Evolutionary conservation across 2,888 invertebrate species (phyloP), one percentile per base, ranked within the genome.

Genomic region (Acronicta psi): DNA sequence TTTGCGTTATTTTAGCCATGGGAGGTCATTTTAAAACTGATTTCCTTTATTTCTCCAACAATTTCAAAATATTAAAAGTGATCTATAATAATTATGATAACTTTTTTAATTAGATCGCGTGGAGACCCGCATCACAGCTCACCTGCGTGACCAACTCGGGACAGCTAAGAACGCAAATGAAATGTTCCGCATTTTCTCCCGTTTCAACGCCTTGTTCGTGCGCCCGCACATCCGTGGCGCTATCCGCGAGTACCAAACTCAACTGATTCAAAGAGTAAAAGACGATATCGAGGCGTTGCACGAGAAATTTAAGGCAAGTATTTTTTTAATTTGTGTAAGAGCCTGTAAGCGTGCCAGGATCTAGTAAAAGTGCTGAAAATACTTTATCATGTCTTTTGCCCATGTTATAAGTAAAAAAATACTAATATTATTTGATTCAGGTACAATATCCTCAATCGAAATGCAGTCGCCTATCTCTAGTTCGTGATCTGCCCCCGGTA

Each of bases 131-230:
- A 99, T 99, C 79, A 99, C 99, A 0, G 98, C 99, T 0, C 98
- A 99, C 86, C 95, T 99, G 6, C 96, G 99, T 59, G 99, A 99
- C 92, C 99, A 99, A 88, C 95, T 99, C 36, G 99, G 99, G 50
- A 99, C 99, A 0, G 99, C 99, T 0, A 99, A 99, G 93, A 99
- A 99, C 93, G 99, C 99, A 17, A 99, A 99, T 87, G 99, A 99
- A 90, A 99, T 99, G 99, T 99, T 99, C 94, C 96, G 99, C 56
- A 99, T 99, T 81, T 98, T 98, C 94, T 99, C 99, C 0, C 96
- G 99, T 16, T 99, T 99, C 94, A 99, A 99, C 92, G 99, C 99
- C 0, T 95, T 99, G 49, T 99, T 99, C 93, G 99, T 99, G 10
- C 96, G 99, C 9, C 99, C 99, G 2, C 99, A 99, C 91, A 99